A percentile compares a stretch with the other conserved stretches of the same genome.
Evolutionary conservation across 2,888 invertebrate genomes (phyloP).

Genomic region (Agrilus biguttatus): DNA sequence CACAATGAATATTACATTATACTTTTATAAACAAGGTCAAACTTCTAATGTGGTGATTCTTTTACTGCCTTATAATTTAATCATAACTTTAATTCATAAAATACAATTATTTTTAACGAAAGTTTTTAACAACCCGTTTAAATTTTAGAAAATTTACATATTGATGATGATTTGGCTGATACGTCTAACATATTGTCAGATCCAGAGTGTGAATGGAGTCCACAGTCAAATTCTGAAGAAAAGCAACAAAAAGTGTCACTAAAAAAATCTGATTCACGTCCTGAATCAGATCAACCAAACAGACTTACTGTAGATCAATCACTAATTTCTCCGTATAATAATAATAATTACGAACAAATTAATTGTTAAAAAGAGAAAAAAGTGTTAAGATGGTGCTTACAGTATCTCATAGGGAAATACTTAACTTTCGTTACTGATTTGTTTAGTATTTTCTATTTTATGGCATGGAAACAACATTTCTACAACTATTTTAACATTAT

Average conservation of each 20-base stretch:
- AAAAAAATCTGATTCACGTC: slow-evolving; percentile 29
- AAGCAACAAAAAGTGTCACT: slow-evolving; percentile 18
- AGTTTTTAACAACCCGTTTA: not conserved
- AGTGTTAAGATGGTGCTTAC: no score
- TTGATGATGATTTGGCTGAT: slow-evolving; percentile 15
- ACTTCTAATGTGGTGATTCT: no score
- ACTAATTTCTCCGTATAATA: not conserved
- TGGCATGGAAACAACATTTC: no score
- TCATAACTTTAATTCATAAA: not conserved
- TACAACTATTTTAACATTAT: no score
- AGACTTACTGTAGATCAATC: no score
- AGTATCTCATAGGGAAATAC: no score
- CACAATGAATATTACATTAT: no score
- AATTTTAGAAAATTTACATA: slow-evolving; percentile 2
- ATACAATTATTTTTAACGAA: not conserved
- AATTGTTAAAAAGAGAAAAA: no score
- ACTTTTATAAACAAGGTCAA: no score
- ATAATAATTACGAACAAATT: not conserved
- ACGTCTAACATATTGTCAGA: slow-evolving; percentile 47
- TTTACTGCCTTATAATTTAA: no score
- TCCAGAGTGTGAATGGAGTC: slow-evolving; percentile 56
- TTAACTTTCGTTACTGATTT: no score
- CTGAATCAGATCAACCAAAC: slow-evolving; percentile 40
- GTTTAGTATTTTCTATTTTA: no score
- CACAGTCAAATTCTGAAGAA: slow-evolving; percentile 22